Conservation (phyloP, 2,113 vertebrate species). For the Symphodus melops region DNA sequence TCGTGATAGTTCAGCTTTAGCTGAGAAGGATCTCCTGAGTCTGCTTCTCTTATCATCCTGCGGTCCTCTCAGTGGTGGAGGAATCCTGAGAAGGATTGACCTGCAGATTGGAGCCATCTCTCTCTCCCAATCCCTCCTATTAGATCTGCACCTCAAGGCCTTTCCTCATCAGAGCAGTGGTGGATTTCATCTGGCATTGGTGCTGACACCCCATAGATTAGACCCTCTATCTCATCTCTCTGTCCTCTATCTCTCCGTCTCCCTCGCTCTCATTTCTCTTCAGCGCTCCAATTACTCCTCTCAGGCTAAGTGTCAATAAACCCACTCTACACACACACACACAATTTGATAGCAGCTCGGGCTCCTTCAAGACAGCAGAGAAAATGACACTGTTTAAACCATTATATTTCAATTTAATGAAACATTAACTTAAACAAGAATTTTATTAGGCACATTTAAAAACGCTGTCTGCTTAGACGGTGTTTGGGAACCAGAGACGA, state of each 20-base stretch:
- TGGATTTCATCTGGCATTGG: slow-evolving; percentile 70
- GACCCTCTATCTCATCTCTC: slow-evolving; percentile 58
- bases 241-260: slow-evolving; percentile 45
- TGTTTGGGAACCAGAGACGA: slow-evolving; percentile 39
- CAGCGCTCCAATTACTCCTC: slow-evolving; percentile 69
- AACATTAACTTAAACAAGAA: slow-evolving; percentile 68
- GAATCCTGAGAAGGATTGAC: slow-evolving; percentile 54
- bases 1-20: not conserved
- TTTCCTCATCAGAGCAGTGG: slow-evolving; percentile 67
- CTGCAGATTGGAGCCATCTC: slow-evolving; percentile 70
- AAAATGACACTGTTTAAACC: slow-evolving; percentile 55
- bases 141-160: slow-evolving; percentile 67
- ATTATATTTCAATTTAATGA: slow-evolving; percentile 70
- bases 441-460: slow-evolving; percentile 65
- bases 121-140: slow-evolving; percentile 64
- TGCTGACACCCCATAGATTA: slow-evolving; percentile 72
- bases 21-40: slow-evolving; percentile 8
- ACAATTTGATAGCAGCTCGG: slow-evolving; percentile 25
- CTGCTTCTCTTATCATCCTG: slow-evolving; percentile 45
- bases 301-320: slow-evolving; percentile 71
- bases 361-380: slow-evolving; percentile 43
- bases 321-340: not conserved
- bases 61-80: slow-evolving; percentile 31
- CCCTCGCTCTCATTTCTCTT: slow-evolving; percentile 52
- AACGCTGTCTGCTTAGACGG: slow-evolving; percentile 54